Evolutionary conservation across 1,140 invertebrate genomes (phyloP), one percentile per base, ranked within the genome.

Genomic region (Drosophila pallidifrons): DNA sequence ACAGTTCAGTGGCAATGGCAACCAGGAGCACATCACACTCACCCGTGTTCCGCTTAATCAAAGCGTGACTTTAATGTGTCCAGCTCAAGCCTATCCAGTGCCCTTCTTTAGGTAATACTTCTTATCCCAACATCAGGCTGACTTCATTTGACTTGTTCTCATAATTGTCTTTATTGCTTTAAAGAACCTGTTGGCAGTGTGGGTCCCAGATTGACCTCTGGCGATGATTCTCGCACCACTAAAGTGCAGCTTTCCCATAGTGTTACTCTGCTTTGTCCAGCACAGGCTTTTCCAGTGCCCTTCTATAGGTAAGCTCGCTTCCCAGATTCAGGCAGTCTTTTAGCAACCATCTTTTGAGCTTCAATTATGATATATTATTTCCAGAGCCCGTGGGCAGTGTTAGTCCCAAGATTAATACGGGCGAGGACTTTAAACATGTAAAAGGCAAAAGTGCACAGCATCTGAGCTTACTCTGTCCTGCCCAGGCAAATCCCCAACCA

Each of bases 231-330:
- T 5, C 93, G 93, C 63, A 93, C 94, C 60, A 94, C 95, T 70
- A 89, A 89, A 51, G 93, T 92, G 28, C 83, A 81, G 6, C 70
- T 73, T 20, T 92, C 83, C 4, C 69, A 91, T 38, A 94, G 93
- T 79, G 88, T 94, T 74, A 95, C 94, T 74, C 93, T 94, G 79
- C 91, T 94, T 68, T 95, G 95, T 93, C 94, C 94, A 59, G 95
- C 95, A 64, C 95, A 96, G 90, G 95, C 94, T n/a, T 96, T 93
- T 93, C 95, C 95, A 30, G 94, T 94, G 66, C 95, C 95, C 65
- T 51, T 94, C 51, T 95, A 94, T 94, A 95, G 95, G 95, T 96
- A 94, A 93, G 81, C 1, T 1, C 1, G 4, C 7, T 0, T 47
- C 45, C 6, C 46, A 28, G 64, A 11, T 49, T 81, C 69, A 73